Base-by-base conservation (phyloP, 2,888 invertebrate species). In the Aphrophora alni region DNA sequence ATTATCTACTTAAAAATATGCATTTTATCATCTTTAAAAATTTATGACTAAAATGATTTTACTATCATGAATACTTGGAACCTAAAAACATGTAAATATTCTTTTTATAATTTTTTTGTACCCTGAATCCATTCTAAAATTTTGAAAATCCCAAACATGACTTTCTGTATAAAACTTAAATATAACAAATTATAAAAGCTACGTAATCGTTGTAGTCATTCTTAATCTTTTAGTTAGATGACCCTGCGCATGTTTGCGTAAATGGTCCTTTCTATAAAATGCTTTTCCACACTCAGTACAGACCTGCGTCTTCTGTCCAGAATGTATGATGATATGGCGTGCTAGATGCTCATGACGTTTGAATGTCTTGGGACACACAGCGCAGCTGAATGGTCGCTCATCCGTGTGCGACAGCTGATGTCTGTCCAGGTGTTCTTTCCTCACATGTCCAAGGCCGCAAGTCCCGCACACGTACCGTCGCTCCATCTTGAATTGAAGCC, bases 301-400 rank as follows among this genome's bases (percentile, higher is more conserved):
- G 25, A 85, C 83, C 77, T 86, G 85, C 75, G 89, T 89, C 82
- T 90, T 90, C 83, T 89, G 89, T 5, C 90, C 90, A 0, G 90
- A 89, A 83, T 90, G 90, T 76, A 89, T 90, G 2, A 89, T 89
- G 72, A 88, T 88, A 84, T 90, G 90, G 59, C 90, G 88, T 0
- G 90, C 89, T 17, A 90, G 86, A 84, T 90, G 90, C 81, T 90
- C 90, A 81, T 90, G 90, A 38, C 90, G 87, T 81, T 90, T 90
- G 84, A 86, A 86, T 38, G 85, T 85, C 81, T 87, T 86, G 1
- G 84, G 84, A 28, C 86, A 85, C 44, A 84, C 84, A 1, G 83
- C 84, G 69, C 85, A 85, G 4, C 83, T 81, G 75, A 84, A 86
- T 1, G 89, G 90, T 70, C 90, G 86, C 78, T 89, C 89, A 73